Base-by-base conservation (phyloP, 2,113 vertebrate genomes). In the Pungitius pungitius region DNA sequence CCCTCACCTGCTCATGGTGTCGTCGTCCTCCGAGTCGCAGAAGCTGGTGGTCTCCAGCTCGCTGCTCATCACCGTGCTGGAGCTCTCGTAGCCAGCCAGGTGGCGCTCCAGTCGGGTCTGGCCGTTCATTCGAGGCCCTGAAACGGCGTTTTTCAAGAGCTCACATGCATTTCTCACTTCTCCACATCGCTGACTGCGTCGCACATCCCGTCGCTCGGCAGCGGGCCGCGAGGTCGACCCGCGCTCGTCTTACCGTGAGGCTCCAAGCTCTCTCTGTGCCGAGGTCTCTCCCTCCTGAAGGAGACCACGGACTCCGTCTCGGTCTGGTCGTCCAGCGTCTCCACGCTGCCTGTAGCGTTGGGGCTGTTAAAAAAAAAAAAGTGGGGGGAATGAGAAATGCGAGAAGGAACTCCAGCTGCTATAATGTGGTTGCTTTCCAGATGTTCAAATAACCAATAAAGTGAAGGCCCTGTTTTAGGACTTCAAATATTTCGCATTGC, bases 41-140 rank as follows among this genome's bases (percentile, higher is more conserved):
- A 96, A 93, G 82, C 96, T 96, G 77, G 95, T 96, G 15, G 95
- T 95, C 69, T 97, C 96, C 65, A 97, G 90, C 85, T 97, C 96
- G 26, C 96, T 97, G 91, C 96, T 97, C 93, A 97, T 93, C 43
- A 96, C 93, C 0, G 95, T 96, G 15, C 95, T 96, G 63, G 95
- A 94, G 65, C 95, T 96, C 89, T 96, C 96, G 0, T 96, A 97
- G 0, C 95, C 96, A 0, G 95, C 94, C 62, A 96, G 91, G 87
- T 96, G 95, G 61, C 95, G 94, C 78, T 96, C 96, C 74, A 95
- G 78, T 9, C 95, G 93, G 1, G 89, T 93, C 83, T 96, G 93
- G 10, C 93, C 94, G 0, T 94, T 92, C 69, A 95, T 78, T 6
- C 94, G 91, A 14, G 94, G 93, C 45, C 94, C 90, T 87, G 73